These are phyloP conservation scores for Popillia japonica DNA, from an alignment of 1,140 invertebrate species.

Conservation along the genomic window DNA sequence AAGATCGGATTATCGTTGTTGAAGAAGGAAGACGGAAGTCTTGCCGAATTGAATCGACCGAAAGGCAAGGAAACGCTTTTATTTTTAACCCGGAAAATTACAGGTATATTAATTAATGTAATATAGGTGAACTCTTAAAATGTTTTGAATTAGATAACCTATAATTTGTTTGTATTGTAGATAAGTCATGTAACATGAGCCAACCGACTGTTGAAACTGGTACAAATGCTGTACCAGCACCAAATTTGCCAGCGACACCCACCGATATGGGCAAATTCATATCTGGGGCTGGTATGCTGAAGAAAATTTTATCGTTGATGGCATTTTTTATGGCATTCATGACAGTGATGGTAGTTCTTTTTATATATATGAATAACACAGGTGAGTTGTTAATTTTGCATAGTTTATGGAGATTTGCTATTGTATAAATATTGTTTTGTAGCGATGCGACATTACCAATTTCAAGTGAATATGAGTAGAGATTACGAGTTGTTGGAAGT, in stretches of 20 bases:
- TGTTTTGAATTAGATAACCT: background rate
- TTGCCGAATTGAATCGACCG: background rate
- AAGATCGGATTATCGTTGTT: background rate
- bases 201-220: constrained; percentile 38
- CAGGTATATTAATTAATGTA: background rate
- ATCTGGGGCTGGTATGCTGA: constrained; percentile 47
- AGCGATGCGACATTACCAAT: constrained; percentile 73
- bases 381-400: constrained; percentile 60
- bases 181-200: constrained; percentile 43
- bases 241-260: constrained; percentile 44
- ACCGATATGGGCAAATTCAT: constrained; percentile 47
- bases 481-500: constrained; percentile 77
- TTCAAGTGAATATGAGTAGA: constrained; percentile 75
- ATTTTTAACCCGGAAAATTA: constrained; percentile 29
- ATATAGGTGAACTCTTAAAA: background rate
- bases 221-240: constrained; percentile 30
- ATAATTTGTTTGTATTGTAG: constrained; percentile 8
- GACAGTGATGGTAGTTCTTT: constrained; percentile 71
- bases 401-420: background rate
- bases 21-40: background rate
- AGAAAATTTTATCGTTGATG: constrained; percentile 67
- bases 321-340: constrained; percentile 72
- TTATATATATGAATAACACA: constrained; percentile 73
- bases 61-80: background rate
- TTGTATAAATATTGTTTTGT: background rate